Conservation (phyloP, 1,140 invertebrate species). For the Manduca sexta region DNA sequence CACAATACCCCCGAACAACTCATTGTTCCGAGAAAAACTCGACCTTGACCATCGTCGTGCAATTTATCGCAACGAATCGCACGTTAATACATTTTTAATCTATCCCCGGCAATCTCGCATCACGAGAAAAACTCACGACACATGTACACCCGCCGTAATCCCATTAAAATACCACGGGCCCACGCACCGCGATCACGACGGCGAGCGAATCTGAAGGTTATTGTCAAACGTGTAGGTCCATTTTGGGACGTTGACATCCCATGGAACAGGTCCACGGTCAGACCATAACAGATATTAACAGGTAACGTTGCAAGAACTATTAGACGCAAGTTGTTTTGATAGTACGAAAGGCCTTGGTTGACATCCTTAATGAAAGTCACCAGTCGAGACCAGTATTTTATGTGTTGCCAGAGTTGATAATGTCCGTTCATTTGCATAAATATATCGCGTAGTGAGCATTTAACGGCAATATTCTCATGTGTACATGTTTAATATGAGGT, state of each 20-base stretch:
- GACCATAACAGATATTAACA: background rate
- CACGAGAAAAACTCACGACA: no score
- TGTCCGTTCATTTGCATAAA: background rate
- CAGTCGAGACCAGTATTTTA: slow-evolving; percentile 1
- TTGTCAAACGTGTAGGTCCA: slow-evolving; percentile 4
- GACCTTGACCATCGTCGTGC: no score
- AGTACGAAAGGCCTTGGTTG: slow-evolving; percentile 9
- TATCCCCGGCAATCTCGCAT: no score
- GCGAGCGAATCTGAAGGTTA: slow-evolving; percentile 13
- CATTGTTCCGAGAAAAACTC: no score
- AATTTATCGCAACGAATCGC: no score
- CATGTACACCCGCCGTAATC: slow-evolving; percentile 8
- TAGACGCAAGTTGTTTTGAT: slow-evolving; percentile 11
- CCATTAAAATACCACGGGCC: slow-evolving; percentile 30
- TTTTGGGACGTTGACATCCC: slow-evolving; percentile 3
- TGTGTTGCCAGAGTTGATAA: background rate
- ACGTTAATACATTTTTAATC: no score
- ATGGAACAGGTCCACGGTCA: background rate
- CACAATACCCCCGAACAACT: no score
- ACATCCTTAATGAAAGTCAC: slow-evolving; percentile 5
- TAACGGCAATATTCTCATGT: no score
- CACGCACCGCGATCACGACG: slow-evolving; percentile 9
- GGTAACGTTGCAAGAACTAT: slow-evolving; percentile 3
- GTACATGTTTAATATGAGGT: no score
- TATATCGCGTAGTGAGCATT: background rate